Base-by-base conservation (phyloP, 2,888 invertebrate species). In the Augochlorella aurata region DNA sequence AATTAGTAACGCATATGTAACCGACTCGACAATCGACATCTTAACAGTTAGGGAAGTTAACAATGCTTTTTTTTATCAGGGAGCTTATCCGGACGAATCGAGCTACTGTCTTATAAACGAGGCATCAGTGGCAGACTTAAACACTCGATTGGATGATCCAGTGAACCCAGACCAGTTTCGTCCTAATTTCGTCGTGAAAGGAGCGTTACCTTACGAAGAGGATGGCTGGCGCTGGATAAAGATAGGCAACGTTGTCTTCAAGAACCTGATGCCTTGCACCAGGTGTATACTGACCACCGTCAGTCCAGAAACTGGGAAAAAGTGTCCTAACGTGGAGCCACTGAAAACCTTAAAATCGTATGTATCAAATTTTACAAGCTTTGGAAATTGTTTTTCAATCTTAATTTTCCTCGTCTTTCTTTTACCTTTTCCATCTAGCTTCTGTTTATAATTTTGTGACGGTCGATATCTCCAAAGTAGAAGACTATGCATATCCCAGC, bases 231-330 rank as follows among this genome's bases (percentile, higher is more conserved):
- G 95, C 75, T 97, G 95, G 94, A 92, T 97, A 7, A 96, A 95
- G 91, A 96, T 97, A 74, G 96, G 96, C 9, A 94, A 95, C 8
- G 95, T 95, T 16, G 89, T 96, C 69, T 96, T 97, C 89, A 95
- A 95, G 90, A 94, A 95, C 81, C 93, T 96, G 29, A 96, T 95
- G 90, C 95, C 96, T 0, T 96, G 96, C 89, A 94, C 95, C 0
- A 95, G 96, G 95, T 97, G 97, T 90, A 93, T 96, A n/a, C 91
- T 97, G 81, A 96, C 96, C 1, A 97, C 96, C 0, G 95, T 97
- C 1, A 95, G 97, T 91, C 96, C 96, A 0, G 95, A 95, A 84
- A 96, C 95, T 0, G 97, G 96, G 2, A 93, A 94, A 18, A 96
- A 95, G 71, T 93, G 95, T 90, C 88, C 94, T 0, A 94, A 95